These are phyloP conservation scores for Mus spretus DNA, from an alignment of 2,797 vertebrate genomes.

Conservation along the genomic window DNA sequence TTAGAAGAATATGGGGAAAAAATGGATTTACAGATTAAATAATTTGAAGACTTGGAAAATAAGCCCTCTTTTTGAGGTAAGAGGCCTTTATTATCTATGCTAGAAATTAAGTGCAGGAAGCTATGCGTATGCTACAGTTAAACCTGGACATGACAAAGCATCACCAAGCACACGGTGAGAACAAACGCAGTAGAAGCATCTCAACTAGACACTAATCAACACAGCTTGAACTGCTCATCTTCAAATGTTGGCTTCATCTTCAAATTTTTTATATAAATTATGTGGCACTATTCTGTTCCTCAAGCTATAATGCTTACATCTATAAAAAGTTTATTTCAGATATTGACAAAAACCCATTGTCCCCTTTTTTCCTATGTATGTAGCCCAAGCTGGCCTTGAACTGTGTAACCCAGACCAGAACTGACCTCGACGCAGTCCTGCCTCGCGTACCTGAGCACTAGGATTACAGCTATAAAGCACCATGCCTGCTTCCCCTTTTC, in stretches of 20 bases:
- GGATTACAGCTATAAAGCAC: background rate
- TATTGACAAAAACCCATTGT: slow-evolving; percentile 20
- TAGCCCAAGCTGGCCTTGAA: background rate
- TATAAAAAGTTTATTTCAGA: slow-evolving; percentile 62
- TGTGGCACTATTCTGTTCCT: slow-evolving; percentile 56
- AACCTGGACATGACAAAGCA: slow-evolving; percentile 42
- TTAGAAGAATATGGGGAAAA: background rate
- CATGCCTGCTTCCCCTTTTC: background rate
- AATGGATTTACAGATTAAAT: slow-evolving; percentile 57
- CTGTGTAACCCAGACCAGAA: background rate
- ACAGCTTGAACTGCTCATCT: slow-evolving; percentile 59
- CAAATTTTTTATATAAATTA: slow-evolving; percentile 58
- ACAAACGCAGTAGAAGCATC: background rate
- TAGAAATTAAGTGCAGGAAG: slow-evolving; percentile 60
- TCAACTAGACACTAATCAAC: background rate
- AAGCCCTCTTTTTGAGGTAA: slow-evolving; percentile 19
- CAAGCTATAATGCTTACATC: slow-evolving; percentile 37
- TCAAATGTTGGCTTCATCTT: slow-evolving; percentile 59
- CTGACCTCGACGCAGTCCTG: background rate
- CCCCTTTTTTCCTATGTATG: background rate
- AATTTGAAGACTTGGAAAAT: slow-evolving; percentile 58
- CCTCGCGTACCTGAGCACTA: background rate
- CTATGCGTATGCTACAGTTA: slow-evolving; percentile 50
- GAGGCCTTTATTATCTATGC: slow-evolving; percentile 47
- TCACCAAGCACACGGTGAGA: slow-evolving; percentile 5